A percentile compares a stretch with the other conserved stretches of the same genome.
phyloP scores from a whole-genome alignment of 2,113 vertebrate genomes.

The Hemibagrus wyckioides region DNA sequence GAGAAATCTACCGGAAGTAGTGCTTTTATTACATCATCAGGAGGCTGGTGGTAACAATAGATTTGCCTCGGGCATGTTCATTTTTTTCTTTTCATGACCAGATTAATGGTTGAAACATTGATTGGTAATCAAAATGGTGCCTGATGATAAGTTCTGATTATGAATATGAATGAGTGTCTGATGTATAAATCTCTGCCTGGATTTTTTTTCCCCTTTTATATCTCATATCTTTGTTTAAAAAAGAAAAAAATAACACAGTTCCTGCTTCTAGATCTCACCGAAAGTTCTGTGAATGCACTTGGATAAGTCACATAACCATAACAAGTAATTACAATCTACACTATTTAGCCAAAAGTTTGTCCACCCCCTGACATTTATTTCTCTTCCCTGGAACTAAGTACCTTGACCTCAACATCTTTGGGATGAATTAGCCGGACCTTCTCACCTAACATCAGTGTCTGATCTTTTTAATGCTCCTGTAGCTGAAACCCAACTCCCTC shows the following conservation, averaged over 20 bases:
- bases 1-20: neutral
- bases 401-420: too few relatives aligned
- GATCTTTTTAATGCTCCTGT: too few relatives aligned
- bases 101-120: neutral
- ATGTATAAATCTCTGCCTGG: constrained; percentile 28
- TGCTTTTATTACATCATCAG: constrained; percentile 13
- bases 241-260: neutral
- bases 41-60: neutral
- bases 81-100: neutral
- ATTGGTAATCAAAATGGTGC: neutral
- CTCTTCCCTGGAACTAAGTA: too few relatives aligned
- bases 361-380: neutral
- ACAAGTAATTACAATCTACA: neutral
- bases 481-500: too few relatives aligned
- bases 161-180: constrained; percentile 7
- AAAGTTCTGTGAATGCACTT: neutral
- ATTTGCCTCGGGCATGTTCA: neutral
- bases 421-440: too few relatives aligned
- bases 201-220: constrained; percentile 2
- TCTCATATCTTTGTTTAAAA: neutral
- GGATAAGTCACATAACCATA: neutral
- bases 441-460: too few relatives aligned
- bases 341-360: neutral
- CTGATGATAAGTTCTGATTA: neutral
- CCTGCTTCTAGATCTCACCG: neutral